These are phyloP conservation scores for Spea hammondii DNA, from an alignment of 2,797 vertebrate species.

Conservation along the genomic window DNA sequence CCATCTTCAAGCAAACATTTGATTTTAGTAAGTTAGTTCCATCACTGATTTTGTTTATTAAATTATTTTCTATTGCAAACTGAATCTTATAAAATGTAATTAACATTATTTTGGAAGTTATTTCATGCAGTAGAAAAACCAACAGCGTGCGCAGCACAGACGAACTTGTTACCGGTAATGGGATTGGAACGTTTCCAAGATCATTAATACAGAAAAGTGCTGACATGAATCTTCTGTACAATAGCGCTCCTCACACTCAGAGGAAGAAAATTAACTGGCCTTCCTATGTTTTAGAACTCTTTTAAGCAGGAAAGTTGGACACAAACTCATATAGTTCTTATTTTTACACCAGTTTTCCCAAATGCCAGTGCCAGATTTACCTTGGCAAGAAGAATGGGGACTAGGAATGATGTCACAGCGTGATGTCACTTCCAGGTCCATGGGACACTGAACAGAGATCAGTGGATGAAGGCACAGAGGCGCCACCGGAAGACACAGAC, in stretches of 20 bases:
- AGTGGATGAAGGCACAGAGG: not conserved
- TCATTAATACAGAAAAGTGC: slow-evolving; percentile 30
- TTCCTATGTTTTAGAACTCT: not conserved
- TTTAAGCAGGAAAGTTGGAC: not conserved
- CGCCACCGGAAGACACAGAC: no score
- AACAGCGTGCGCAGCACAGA: slow-evolving; percentile 21
- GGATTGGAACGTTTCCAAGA: slow-evolving; percentile 32
- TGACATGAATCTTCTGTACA: slow-evolving; percentile 28
- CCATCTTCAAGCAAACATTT: not conserved
- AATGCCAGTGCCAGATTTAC: not conserved
- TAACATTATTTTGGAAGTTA: slow-evolving; percentile 13
- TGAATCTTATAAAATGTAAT: slow-evolving; percentile 18
- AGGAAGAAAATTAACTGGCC: not conserved
- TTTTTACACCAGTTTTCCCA: not conserved
- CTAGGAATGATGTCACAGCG: not conserved
- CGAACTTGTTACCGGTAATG: slow-evolving; percentile 23
- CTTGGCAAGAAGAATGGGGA: not conserved
- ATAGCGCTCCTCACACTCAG: not conserved
- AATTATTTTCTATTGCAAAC: slow-evolving; percentile 23
- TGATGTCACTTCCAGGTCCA: slow-evolving; percentile 7
- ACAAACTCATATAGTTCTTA: not conserved
- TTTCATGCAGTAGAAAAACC: slow-evolving; percentile 27
- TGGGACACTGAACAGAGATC: not conserved
- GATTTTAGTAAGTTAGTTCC: slow-evolving; percentile 30
- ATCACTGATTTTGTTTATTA: slow-evolving; percentile 11